Evolutionary conservation across 23 tunicate genomes (phyloP).

Genomic region (Halocynthia aurantium): DNA sequence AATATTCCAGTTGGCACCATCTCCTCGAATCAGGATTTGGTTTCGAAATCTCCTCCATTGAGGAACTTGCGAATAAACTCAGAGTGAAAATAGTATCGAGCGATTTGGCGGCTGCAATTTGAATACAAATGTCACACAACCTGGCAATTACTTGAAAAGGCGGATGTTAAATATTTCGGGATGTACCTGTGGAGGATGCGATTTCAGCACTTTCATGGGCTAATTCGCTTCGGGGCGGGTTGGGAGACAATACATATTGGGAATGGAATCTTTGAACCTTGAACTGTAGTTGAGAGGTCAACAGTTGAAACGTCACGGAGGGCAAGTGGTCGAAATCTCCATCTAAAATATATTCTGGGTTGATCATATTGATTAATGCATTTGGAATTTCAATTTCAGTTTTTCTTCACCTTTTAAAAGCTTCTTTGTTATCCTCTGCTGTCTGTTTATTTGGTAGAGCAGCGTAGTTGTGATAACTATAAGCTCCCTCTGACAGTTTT

Average conservation of each 20-base stretch:
- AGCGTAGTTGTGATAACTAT: constrained; percentile 50
- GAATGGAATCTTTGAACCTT: constrained; percentile 30
- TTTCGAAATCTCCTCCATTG: constrained; percentile 47
- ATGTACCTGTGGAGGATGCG: constrained; percentile 42
- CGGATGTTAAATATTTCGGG: not conserved
- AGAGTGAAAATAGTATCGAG: constrained; percentile 33
- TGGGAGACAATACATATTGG: constrained; percentile 56
- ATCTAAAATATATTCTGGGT: constrained; percentile 13
- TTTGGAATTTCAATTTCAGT: not conserved
- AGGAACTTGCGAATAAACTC: constrained; percentile 48
- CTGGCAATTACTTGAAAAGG: not conserved
- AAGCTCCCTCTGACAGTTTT: constrained; percentile 34
- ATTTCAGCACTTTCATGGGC: constrained; percentile 45
- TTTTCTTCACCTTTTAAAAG: not conserved
- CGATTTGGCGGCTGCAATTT: constrained; percentile 35
- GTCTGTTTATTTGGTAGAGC: constrained; percentile 36
- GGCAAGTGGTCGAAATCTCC: constrained; percentile 25
- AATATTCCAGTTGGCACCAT: constrained; percentile 43
- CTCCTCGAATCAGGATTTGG: constrained; percentile 21
- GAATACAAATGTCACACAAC: not conserved
- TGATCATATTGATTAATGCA: not conserved
- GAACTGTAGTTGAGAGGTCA: constrained; percentile 38
- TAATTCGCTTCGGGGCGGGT: constrained; percentile 51
- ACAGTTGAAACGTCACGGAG: not conserved
- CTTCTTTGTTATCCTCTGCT: constrained; percentile 28